Conservation (phyloP, 2,113 vertebrate genomes). For the Mus pahari region DNA sequence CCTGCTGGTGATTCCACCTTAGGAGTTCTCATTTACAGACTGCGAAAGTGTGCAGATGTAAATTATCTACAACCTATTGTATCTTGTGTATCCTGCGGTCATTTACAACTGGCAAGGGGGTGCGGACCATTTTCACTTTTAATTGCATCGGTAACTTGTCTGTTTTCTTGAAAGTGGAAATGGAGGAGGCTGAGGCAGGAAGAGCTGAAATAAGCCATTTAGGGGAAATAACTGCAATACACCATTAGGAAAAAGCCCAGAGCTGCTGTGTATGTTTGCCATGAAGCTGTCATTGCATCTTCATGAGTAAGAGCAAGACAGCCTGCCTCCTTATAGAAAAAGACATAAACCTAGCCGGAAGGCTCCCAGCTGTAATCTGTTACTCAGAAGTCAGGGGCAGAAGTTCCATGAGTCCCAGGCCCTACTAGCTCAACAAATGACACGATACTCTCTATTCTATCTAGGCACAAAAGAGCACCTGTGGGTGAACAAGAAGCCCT, state of each 20-base stretch:
- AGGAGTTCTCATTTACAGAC: conserved; percentile 96
- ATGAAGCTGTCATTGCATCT: conserved; percentile 65
- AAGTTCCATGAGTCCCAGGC: neutral
- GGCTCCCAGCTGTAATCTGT: neutral
- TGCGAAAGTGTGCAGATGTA: conserved; percentile 88
- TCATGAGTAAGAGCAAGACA: conserved; percentile 67
- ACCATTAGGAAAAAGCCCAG: conserved; percentile 30
- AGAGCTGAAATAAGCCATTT: conserved; percentile 81
- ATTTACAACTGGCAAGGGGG: conserved; percentile 87
- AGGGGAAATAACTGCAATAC: conserved; percentile 74
- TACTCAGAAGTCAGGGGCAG: neutral
- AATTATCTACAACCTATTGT: conserved; percentile 93
- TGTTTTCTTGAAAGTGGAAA: conserved; percentile 89
- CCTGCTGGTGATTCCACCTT: conserved; percentile 85
- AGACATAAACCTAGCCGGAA: neutral
- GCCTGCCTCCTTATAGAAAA: conserved; percentile 66
- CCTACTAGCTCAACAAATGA: conserved; percentile 40
- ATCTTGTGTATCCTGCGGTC: conserved; percentile 90
- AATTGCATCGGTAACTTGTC: conserved; percentile 95
- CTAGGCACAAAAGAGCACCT: conserved; percentile 70
- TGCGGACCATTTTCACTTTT: conserved; percentile 94
- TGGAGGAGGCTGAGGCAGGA: conserved; percentile 87
- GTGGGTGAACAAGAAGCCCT: neutral
- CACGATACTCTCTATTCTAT: conserved; percentile 18
- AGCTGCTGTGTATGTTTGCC: conserved; percentile 72